These are phyloP conservation scores for Hemiscyllium ocellatum DNA, from an alignment of 2,113 vertebrate species.

Conservation along the genomic window DNA sequence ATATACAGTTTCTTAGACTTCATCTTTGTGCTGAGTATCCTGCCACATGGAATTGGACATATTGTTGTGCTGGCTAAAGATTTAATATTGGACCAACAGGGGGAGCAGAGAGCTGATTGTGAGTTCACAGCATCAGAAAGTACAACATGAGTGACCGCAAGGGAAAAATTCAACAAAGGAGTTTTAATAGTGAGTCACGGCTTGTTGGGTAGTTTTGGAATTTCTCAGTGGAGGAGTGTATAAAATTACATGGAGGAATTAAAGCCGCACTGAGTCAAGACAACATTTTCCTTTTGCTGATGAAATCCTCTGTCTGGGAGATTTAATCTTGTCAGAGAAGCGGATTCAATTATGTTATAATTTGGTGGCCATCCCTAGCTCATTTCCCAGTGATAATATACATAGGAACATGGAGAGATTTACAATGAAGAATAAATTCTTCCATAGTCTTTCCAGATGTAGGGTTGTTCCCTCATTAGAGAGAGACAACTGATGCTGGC, in stretches of 20 bases:
- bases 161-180: neutral
- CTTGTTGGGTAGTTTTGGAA: neutral
- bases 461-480: too few species aligned
- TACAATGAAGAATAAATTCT: neutral
- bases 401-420: neutral
- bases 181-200: neutral
- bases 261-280: neutral
- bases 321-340: neutral
- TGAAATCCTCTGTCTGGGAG: neutral
- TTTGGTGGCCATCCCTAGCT: neutral
- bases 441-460: too few species aligned
- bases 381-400: neutral
- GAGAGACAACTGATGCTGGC: too few species aligned
- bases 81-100: neutral
- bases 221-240: neutral
- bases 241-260: neutral
- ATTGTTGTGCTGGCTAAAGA: neutral
- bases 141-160: neutral
- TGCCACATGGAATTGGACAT: neutral
- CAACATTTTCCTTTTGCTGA: neutral
- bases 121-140: neutral
- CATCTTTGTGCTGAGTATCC: neutral
- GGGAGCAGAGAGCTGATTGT: neutral
- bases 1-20: neutral
- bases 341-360: neutral